These are phyloP conservation scores for Petrophora chlorosata DNA, from an alignment of 2,888 invertebrate genomes.

Conservation along the genomic window DNA sequence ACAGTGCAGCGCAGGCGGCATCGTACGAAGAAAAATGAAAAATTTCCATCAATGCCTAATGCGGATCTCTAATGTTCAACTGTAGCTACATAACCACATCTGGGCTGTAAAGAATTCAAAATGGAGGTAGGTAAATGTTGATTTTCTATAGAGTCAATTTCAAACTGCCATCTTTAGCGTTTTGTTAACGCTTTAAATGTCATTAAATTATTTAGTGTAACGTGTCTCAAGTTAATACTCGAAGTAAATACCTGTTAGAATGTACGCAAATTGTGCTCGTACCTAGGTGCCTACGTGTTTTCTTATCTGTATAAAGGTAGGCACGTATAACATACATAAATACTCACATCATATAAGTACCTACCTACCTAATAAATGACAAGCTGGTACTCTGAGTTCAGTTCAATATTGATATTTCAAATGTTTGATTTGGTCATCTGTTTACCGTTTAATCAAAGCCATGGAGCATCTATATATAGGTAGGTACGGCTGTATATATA, in stretches of 20 bases:
- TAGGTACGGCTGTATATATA: too few relatives aligned
- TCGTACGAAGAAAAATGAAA: too few relatives aligned
- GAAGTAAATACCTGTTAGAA: conserved; percentile 26
- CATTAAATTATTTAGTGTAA: conserved; percentile 62
- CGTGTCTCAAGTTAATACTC: conserved; percentile 42
- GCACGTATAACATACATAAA: conserved; percentile 15
- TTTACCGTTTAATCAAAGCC: background rate
- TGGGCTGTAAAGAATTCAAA: conserved; percentile 58
- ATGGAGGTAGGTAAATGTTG: conserved; percentile 63
- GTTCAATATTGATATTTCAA: conserved; percentile 18
- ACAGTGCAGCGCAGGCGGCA: too few relatives aligned
- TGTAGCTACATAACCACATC: conserved; percentile 44
- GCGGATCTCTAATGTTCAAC: conserved; percentile 46
- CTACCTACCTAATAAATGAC: conserved; percentile 14
- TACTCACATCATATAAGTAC: background rate
- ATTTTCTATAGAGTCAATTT: conserved; percentile 67
- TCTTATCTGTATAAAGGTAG: conserved; percentile 15
- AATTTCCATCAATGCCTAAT: background rate
- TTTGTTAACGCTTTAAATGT: conserved; percentile 71
- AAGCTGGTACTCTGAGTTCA: conserved; percentile 13
- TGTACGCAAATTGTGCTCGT: conserved; percentile 20
- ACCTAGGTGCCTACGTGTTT: conserved; percentile 2
- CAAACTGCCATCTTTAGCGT: conserved; percentile 75
- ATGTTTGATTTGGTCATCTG: conserved; percentile 15
- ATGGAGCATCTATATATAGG: too few relatives aligned